Evolutionary conservation across 2,888 invertebrate genomes (phyloP).

Genomic region (Nemapogon koenigi): DNA sequence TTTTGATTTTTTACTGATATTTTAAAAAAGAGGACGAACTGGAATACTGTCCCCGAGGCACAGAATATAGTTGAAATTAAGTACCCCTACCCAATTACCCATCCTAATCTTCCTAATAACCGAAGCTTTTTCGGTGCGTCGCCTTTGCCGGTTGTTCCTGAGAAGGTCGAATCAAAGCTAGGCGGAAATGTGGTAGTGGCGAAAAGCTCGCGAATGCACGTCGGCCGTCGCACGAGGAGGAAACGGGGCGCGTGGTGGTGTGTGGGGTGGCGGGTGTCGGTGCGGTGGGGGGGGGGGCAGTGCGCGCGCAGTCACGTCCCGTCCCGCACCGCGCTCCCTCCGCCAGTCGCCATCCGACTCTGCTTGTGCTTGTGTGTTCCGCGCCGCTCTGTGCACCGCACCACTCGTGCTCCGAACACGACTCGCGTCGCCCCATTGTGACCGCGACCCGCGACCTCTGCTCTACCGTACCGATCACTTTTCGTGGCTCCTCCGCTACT

Average conservation of each 20-base stretch:
- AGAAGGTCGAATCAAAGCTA: too few species aligned
- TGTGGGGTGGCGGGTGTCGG: slow-evolving; percentile 27
- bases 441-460: slow-evolving; percentile 40
- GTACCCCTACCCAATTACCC: too few species aligned
- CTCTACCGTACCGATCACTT: slow-evolving; percentile 37
- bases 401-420: slow-evolving; percentile 62
- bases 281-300: slow-evolving; percentile 19
- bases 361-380: slow-evolving; percentile 64
- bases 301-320: slow-evolving; percentile 53
- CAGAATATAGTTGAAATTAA: too few species aligned
- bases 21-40: too few species aligned
- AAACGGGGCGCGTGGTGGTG: slow-evolving; percentile 44
- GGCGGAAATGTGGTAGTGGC: slow-evolving; percentile 61
- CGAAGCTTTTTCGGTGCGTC: too few species aligned
- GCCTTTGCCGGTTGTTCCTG: too few species aligned
- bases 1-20: too few species aligned
- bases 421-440: slow-evolving; percentile 63
- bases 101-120: too few species aligned
- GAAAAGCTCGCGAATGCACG: slow-evolving; percentile 63
- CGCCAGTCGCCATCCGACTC: slow-evolving; percentile 68
- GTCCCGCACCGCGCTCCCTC: slow-evolving; percentile 34
- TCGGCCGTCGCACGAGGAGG: too few species aligned
- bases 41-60: too few species aligned
- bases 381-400: slow-evolving; percentile 64
- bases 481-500: slow-evolving; percentile 65